A percentile compares a stretch with the other conserved stretches of the same genome.
These are phyloP conservation scores for Petrocephalus microphthalmus DNA, from an alignment of 2,113 vertebrate genomes.

Conservation along the genomic window DNA sequence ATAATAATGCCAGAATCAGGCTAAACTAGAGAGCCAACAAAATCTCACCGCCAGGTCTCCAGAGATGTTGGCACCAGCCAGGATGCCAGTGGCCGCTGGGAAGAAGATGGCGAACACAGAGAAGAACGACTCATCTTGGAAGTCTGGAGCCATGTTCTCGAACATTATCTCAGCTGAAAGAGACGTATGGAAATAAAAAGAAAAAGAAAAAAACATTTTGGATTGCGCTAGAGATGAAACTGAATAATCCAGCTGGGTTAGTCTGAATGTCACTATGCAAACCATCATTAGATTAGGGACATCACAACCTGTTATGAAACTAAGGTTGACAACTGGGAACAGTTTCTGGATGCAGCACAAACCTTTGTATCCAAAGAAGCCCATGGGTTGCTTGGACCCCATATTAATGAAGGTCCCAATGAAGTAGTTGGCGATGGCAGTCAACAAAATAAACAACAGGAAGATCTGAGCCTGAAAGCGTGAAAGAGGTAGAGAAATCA, in stretches of 20 bases:
- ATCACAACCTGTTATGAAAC: not conserved
- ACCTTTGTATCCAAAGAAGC: constrained; percentile 90
- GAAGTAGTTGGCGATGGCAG: constrained; percentile 84
- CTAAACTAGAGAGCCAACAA: not conserved
- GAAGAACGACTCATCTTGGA: constrained; percentile 78
- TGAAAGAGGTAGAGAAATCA: constrained; percentile 24
- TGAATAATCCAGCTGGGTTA: not conserved
- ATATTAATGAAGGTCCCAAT: constrained; percentile 86
- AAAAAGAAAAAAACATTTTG: not conserved
- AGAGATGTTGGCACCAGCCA: constrained; percentile 97
- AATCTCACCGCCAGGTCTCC: constrained; percentile 91
- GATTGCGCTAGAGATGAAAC: not conserved
- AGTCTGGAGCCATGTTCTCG: constrained; percentile 93
- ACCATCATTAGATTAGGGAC: not conserved
- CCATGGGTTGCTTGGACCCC: constrained; percentile 73
- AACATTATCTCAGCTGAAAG: constrained; percentile 74
- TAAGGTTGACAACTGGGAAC: not conserved
- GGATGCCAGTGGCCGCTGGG: constrained; percentile 94
- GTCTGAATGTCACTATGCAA: not conserved
- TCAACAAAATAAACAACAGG: constrained; percentile 79
- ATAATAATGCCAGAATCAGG: not conserved
- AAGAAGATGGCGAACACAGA: constrained; percentile 97
- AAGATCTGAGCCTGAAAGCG: constrained; percentile 83
- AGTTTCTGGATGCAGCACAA: not conserved
- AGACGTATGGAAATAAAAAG: not conserved